Evolutionary conservation across 2,888 invertebrate species (phyloP).

Genomic region (Mythimna vitellina): DNA sequence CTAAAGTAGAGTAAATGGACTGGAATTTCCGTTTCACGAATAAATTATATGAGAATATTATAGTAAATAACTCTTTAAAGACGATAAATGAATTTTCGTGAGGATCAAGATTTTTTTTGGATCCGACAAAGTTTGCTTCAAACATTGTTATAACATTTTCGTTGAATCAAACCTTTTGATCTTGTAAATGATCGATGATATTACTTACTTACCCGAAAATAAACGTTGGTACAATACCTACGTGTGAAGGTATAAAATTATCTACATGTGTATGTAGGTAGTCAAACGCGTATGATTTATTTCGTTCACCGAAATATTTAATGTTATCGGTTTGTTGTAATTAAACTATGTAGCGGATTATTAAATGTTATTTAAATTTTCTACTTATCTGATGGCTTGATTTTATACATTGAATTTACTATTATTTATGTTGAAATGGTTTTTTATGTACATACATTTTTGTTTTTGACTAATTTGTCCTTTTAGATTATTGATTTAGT

Average conservation of each 20-base stretch:
- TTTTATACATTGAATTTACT: background rate
- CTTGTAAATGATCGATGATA: background rate
- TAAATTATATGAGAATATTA: conserved; percentile 84
- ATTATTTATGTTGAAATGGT: background rate
- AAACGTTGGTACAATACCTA: background rate
- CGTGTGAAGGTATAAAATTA: background rate
- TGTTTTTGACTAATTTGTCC: no score
- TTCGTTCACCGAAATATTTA: background rate
- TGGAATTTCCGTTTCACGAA: conserved; percentile 85
- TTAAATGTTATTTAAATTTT: conserved; percentile 11
- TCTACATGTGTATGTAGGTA: background rate
- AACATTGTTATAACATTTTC: conserved; percentile 17
- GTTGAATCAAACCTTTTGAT: conserved; percentile 16
- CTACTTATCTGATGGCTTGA: background rate
- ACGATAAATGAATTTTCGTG: conserved; percentile 61
- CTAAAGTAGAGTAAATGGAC: conserved; percentile 88
- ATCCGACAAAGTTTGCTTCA: conserved; percentile 1
- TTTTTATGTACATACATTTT: background rate
- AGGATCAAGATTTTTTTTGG: conserved; percentile 33
- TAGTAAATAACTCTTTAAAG: conserved; percentile 78
- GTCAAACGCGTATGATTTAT: no score
- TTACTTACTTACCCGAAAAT: conserved; percentile 8
- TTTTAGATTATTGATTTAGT: no score
- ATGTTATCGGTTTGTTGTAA: background rate
- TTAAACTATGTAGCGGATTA: background rate